Base-by-base conservation (phyloP, 2,888 invertebrate genomes). In the Pollenia amentaria region DNA sequence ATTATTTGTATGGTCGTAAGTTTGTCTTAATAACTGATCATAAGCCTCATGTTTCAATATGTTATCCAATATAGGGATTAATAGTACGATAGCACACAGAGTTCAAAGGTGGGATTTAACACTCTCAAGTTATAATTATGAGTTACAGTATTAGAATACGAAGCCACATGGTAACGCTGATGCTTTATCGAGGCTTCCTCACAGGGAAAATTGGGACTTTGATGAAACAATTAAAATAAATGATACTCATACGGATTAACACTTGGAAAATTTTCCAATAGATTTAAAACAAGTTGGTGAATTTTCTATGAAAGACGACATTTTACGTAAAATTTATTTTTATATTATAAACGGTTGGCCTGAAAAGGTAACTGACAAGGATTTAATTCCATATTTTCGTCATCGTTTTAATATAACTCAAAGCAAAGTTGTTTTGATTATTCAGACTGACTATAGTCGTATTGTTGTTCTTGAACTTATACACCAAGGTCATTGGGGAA, bases 321-420 rank as follows among this genome's bases (percentile, higher is more conserved):
- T 65, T 48, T 18, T 48, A 65, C 29, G 29, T 29, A 29, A 29
- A 65, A 48, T 65, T 48, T 65, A 18, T 46, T 46, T 10, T 46
- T 65, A 65, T 46, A 21, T 65, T 18, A 65, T 48, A 48, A 44
- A 65, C 4, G 65, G 65, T 46, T 65, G 65, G 46, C 46, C 46
- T 29, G 65, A 65, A 8, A 46, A 65, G 21, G 21, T 65, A 18
- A 46, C 48, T 4, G 65, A 65, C 11, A 46, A 65, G 14, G 46
- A 44, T 10, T 46, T 48, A 9, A 46, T 65, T 18, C 65, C 48
- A 1, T 48, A 48, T 46, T 65, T 65, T 18, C 65, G 46, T 21
- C 44, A 46, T 65, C 44, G 65, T 46, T 46, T 65, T 4, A 65
- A 46, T 14, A 18, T 21, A 46, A 65, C 48, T 11, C 51, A 67